Evolutionary conservation across 2,888 invertebrate species (phyloP).

Genomic region (Ernsta delagoae): DNA sequence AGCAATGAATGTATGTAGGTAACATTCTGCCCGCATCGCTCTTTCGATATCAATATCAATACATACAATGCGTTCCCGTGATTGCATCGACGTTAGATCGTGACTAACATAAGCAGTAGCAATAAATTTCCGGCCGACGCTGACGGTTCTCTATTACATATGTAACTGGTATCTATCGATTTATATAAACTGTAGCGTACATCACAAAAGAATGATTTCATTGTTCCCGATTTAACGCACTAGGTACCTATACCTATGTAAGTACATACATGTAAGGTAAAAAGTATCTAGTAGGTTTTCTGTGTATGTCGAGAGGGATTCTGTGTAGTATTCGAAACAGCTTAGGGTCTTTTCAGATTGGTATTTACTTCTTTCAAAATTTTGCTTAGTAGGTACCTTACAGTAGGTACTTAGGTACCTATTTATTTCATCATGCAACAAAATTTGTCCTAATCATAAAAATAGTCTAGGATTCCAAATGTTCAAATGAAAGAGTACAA

Average conservation of each 20-base stretch:
- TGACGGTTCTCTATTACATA: slow-evolving; percentile 17
- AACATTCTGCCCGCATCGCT: not conserved
- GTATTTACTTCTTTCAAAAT: no score
- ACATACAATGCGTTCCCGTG: slow-evolving; percentile 13
- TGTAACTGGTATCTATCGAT: slow-evolving; percentile 11
- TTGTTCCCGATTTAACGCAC: not conserved
- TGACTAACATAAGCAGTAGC: slow-evolving; percentile 25
- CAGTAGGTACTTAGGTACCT: no score
- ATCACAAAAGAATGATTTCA: not conserved
- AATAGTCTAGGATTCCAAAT: no score
- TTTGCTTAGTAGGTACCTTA: no score
- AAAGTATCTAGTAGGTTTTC: not conserved
- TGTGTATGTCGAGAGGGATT: not conserved
- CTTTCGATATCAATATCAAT: slow-evolving; percentile 15
- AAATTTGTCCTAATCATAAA: no score
- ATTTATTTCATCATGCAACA: no score
- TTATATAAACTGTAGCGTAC: slow-evolving; percentile 10
- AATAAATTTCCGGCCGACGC: slow-evolving; percentile 17
- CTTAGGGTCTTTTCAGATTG: not conserved
- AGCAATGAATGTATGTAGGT: not conserved
- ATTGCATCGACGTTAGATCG: slow-evolving; percentile 14
- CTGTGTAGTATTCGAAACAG: not conserved
- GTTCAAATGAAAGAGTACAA: no score
- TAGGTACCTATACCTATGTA: no score
- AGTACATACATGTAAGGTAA: not conserved